These are phyloP conservation scores for Leptinotarsa haldemani DNA, from an alignment of 2,888 invertebrate species.

Conservation along the genomic window DNA sequence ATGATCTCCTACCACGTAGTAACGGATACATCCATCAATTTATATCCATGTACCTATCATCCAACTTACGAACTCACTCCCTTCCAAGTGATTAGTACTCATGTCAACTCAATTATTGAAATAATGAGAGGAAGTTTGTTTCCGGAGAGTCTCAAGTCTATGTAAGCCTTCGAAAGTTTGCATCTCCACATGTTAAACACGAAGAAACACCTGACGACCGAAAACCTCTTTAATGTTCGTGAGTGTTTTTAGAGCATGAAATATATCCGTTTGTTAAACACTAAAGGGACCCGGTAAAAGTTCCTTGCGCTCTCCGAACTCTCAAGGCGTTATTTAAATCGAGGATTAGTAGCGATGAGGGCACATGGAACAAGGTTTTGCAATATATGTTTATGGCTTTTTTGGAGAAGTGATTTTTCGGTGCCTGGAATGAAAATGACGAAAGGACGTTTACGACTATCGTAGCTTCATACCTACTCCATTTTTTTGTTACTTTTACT, in stretches of 20 bases:
- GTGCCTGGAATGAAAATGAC: not conserved
- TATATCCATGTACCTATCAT: no score
- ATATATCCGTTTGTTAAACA: conserved; percentile 6
- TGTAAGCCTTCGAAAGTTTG: not conserved
- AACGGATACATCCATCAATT: no score
- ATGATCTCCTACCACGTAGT: no score
- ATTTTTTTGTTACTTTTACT: no score
- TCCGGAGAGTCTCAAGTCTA: not conserved
- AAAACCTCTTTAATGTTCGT: conserved; percentile 11
- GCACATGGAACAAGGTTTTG: not conserved
- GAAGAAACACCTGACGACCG: conserved; percentile 7
- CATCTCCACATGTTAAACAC: not conserved
- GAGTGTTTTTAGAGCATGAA: conserved; percentile 14
- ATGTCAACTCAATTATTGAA: not conserved
- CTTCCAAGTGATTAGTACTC: not conserved
- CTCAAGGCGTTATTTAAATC: not conserved
- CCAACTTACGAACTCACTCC: not conserved
- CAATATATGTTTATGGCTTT: not conserved
- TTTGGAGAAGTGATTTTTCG: not conserved
- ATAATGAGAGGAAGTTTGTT: conserved; percentile 1
- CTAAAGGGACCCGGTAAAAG: not conserved
- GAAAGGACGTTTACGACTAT: no score
- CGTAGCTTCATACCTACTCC: no score
- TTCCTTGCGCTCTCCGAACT: not conserved
- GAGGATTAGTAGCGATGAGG: not conserved